A percentile compares a stretch with the other conserved stretches of the same genome.
Evolutionary conservation across 2,113 vertebrate species (phyloP).

Genomic region (Leptodactylus fuscus): DNA sequence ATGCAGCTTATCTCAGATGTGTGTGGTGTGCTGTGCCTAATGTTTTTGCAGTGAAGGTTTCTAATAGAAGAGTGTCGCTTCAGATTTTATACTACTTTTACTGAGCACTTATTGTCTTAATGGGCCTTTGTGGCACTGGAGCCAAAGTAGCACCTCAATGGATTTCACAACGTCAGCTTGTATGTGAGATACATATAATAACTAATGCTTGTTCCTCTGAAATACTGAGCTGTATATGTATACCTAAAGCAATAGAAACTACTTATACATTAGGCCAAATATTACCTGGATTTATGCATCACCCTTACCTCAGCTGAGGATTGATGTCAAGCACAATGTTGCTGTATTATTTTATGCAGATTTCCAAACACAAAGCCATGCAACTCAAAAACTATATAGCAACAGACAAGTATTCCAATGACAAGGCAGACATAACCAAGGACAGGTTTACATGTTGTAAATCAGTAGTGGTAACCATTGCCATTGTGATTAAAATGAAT

Average conservation of each 20-base stretch:
- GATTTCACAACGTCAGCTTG: background rate
- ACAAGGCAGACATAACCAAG: background rate
- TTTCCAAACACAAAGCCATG: background rate
- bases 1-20: background rate
- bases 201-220: too few species aligned
- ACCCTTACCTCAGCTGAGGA: background rate
- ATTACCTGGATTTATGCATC: background rate
- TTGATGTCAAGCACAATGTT: background rate
- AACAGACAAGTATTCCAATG: background rate
- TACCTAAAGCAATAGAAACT: background rate
- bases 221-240: background rate
- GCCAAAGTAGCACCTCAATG: background rate
- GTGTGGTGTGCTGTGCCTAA: background rate
- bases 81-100: background rate
- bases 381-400: background rate
- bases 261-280: background rate
- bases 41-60: background rate
- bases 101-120: background rate
- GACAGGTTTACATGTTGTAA: background rate
- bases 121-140: background rate
- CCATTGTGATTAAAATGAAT: background rate
- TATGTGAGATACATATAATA: too few species aligned
- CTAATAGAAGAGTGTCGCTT: background rate
- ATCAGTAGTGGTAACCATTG: background rate
- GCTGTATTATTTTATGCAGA: background rate